Evolutionary conservation across 2,113 vertebrate genomes (phyloP), one percentile per base, ranked within the genome.

Genomic region (Morphnarchus princeps): DNA sequence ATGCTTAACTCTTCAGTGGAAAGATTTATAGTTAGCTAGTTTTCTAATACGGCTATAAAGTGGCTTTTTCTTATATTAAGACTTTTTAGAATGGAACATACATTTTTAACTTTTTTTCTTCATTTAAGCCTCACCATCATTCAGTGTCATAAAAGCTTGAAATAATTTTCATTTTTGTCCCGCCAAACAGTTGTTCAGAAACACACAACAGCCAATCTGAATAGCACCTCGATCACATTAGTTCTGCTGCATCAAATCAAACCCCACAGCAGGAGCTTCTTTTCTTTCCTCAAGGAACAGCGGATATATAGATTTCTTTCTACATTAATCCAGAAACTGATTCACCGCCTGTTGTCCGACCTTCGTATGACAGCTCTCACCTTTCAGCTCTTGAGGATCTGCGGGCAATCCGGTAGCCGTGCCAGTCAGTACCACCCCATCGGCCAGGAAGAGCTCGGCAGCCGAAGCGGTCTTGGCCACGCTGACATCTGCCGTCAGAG

Each of bases 371-470:
- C 55, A 66, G 40, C 40, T 81, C 82, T 95, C 95, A 99, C 99
- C 98, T 97, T 29, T 96, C 79, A 99, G 98, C 86, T 99, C 98
- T 24, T 2, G 43, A 2, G 98, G 98, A 84, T 99, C 92, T 0
- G 99, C 88, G 3, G 98, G 98, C n/a, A 87, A 63, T 4, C 98
- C 99, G 0, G 99, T 99, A 17, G 98, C 98, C 0, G 92, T 71
- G 74, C 99, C 99, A 4, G 98, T 99, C 96, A 99, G 76, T 94
- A 99, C 96, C 67, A 99, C 78, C 16, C 98, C 99, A 1, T 99
- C 99, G 7, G 99, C 99, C 87, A 99, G 98, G 96, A 99, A 99
- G 91, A 99, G 98, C 97, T 99, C 98, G 0, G 99, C 99, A 4
- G 99, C 99, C 7, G 16, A 97, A 0, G 98, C 98, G 0, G 97